Base-by-base conservation (phyloP, 2,113 vertebrate genomes). In the Vanacampus margaritifer region DNA sequence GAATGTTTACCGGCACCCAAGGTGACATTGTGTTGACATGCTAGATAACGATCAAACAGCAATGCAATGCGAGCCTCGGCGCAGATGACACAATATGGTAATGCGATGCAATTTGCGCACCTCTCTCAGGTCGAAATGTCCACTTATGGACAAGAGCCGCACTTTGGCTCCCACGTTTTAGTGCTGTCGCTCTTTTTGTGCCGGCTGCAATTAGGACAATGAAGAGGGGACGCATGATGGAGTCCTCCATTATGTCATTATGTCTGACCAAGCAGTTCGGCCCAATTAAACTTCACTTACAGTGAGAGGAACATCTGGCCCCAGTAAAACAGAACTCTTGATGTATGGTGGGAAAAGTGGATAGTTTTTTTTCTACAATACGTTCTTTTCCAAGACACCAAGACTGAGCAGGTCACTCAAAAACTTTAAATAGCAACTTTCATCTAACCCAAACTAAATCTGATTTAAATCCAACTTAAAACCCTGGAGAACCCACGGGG, bases 91-190 rank as follows among this genome's bases (percentile, higher is more conserved):
- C 26, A 71, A 41, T 59, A 72, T 68, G 62, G 66, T 50, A 61
- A 64, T 0, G 45, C 53, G 74, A 82, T 69, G 68, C 69, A 83
- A 85, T 82, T 66, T 80, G 65, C 67, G 61, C 73, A 80, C 65
- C 69, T 60, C 69, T 57, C 69, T 82, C 73, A 80, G 65, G 79
- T 85, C 80, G 72, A 84, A 84, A 86, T 79, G 65, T 73, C 76
- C 73, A 79, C 65, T 85, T 87, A 90, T 85, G 83, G 86, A 85
- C 76, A 73, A 12, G 65, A 76, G 74, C 68, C 79, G 80, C 82
- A 84, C 86, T 86, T 79, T 73, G 69, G 76, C 75, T 73, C 58
- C 19, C 50, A 79, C 65, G 36, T 71, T 76, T 81, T 68, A 74
- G 65, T 50, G 56, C 72, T 81, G 68, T 39, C 60, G 78, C 64